Base-by-base conservation (phyloP, 2,888 invertebrate genomes). In the Thalpophila matura region DNA sequence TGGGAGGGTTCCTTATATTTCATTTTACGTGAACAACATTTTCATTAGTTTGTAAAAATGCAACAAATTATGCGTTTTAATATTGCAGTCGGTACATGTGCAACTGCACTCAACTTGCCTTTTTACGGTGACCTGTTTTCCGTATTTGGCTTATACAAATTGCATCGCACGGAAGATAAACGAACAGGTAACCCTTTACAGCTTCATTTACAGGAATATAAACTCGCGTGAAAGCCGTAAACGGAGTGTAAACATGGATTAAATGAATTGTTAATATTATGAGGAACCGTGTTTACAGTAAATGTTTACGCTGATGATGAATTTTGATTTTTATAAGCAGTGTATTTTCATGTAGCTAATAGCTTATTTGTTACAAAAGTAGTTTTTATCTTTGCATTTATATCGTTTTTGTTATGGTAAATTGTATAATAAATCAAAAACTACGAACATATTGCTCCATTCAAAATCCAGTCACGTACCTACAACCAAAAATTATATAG, bases 181-280 rank as follows among this genome's bases (percentile, higher is more conserved):
- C 16, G 5, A 5, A 9, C 24, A 18, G 1, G 24, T 29, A 33
- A 27, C 12, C 22, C 7, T 46, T 47, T 33, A 49, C 73, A 37
- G 50, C 57, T 29, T 29, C 35, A n/a, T 72, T 65, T 57, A 72
- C 38, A 29, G 16, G 37, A 24, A 43, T 24, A 45, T 40, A 56
- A 56, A 45, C n/a, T 22, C 38, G 7, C n/a, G 26, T 27, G 29
- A 22, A 64, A 55, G 18, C 33, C 38, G 29, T 55, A 42, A 62
- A 54, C 26, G 24, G 46, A 31, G 7, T 33, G 40, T 38, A 37
- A 62, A 54, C 29, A 46, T 20, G 7, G n/a, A 7, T 35, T 33
- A 7, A 61, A 49, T 26, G 35, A 31, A 37, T 59, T 47, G 60
- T 42, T 47, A 20, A 35, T 12, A 35, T 27, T 43, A 9, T 31